Percentiles rank a stretch among this genome's conserved stretches.
phyloP scores from a whole-genome alignment of 2,888 invertebrate genomes.

The Perizoma flavofasciatum region DNA sequence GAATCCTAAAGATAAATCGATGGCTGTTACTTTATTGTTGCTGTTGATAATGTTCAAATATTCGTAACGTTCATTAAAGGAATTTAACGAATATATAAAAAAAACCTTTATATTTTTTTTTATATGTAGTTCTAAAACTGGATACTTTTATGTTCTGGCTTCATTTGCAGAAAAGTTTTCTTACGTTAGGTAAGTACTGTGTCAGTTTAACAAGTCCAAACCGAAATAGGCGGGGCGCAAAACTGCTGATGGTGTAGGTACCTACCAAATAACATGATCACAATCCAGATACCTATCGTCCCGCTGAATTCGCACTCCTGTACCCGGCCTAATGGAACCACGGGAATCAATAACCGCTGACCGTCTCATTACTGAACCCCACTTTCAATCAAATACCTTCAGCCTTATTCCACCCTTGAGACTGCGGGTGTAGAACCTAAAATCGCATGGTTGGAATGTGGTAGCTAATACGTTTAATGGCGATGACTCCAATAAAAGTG shows the following conservation, averaged over 20 bases:
- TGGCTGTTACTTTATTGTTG: too few species aligned
- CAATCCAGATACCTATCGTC: slow-evolving; percentile 39
- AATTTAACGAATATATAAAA: too few species aligned
- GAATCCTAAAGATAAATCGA: too few species aligned
- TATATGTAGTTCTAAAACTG: too few species aligned
- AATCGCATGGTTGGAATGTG: slow-evolving; percentile 7
- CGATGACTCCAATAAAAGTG: slow-evolving; percentile 41
- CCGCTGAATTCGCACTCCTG: slow-evolving; percentile 41
- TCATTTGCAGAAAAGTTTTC: background rate
- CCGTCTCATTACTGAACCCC: slow-evolving; percentile 76
- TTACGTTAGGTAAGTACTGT: too few species aligned
- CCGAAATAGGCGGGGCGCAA: slow-evolving; percentile 14
- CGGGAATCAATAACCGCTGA: slow-evolving; percentile 81
- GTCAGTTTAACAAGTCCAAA: slow-evolving; percentile 10
- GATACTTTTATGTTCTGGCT: too few species aligned
- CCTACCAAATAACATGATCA: slow-evolving; percentile 39
- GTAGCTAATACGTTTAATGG: slow-evolving; percentile 27
- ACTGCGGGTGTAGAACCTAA: slow-evolving; percentile 15
- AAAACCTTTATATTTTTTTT: too few species aligned
- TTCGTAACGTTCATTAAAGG: too few species aligned
- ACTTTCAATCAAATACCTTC: slow-evolving; percentile 65
- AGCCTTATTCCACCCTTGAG: slow-evolving; percentile 45
- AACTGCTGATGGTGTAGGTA: slow-evolving; percentile 25
- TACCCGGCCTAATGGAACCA: slow-evolving; percentile 46
- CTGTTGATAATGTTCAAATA: too few species aligned